Conservation (phyloP, 2,888 invertebrate species). For the Hipparchia sbordonii region DNA sequence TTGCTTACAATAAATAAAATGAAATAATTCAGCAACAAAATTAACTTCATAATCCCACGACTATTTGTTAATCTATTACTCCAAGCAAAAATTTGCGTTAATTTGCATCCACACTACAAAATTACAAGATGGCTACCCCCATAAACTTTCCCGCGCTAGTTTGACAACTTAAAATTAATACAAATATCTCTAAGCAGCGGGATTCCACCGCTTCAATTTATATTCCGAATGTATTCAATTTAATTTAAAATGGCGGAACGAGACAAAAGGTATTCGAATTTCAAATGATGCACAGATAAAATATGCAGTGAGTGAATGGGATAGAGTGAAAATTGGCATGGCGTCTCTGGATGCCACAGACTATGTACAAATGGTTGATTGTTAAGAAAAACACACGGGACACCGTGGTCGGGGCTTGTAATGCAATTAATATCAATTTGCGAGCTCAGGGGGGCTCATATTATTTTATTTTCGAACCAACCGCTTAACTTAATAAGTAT, state of each 20-base stretch:
- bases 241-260: slow-evolving; percentile 62
- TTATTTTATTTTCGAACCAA: slow-evolving; percentile 43
- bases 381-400: slow-evolving; percentile 81
- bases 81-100: slow-evolving; percentile 37
- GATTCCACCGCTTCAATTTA: slow-evolving; percentile 68
- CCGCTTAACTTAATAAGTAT: slow-evolving; percentile 44
- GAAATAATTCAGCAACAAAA: neutral
- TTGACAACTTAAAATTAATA: slow-evolving; percentile 68
- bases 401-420: slow-evolving; percentile 65
- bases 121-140: slow-evolving; percentile 52
- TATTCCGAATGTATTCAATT: slow-evolving; percentile 70
- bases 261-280: slow-evolving; percentile 44
- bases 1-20: too few relatives aligned
- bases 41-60: slow-evolving; percentile 31
- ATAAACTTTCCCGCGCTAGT: slow-evolving; percentile 65
- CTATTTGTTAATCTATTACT: slow-evolving; percentile 22
- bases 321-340: slow-evolving; percentile 45
- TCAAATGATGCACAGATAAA: slow-evolving; percentile 39
- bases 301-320: slow-evolving; percentile 39
- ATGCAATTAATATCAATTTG: slow-evolving; percentile 81
- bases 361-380: slow-evolving; percentile 61
- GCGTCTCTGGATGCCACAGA: slow-evolving; percentile 33
- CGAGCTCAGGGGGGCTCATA: slow-evolving; percentile 55
- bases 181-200: slow-evolving; percentile 65
- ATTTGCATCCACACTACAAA: slow-evolving; percentile 41